These are phyloP conservation scores for Drosophila vallismaia DNA, from an alignment of 2,888 invertebrate genomes.

Conservation along the genomic window DNA sequence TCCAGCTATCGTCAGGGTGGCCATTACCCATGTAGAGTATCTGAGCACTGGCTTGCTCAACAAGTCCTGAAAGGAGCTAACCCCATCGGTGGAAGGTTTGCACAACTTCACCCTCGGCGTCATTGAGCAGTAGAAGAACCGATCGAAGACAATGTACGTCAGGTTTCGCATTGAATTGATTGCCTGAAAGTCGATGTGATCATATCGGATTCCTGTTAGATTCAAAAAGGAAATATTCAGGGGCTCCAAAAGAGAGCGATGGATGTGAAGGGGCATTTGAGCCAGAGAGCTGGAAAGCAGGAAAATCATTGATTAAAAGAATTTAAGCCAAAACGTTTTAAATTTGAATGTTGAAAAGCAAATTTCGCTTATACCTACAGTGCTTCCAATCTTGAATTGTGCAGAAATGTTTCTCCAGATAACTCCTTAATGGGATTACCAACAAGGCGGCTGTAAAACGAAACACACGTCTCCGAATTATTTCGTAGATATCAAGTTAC, in stretches of 20 bases:
- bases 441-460: constrained; percentile 84
- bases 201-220: constrained; percentile 85
- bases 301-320: neutral
- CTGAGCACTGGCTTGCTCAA: constrained; percentile 86
- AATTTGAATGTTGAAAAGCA: neutral
- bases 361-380: constrained; percentile 84
- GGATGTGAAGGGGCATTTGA: constrained; percentile 81
- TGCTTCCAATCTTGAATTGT: constrained; percentile 83
- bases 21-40: constrained; percentile 87
- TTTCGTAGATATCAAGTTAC: constrained; percentile 47
- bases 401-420: constrained; percentile 83
- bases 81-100: constrained; percentile 87
- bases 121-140: constrained; percentile 87
- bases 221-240: constrained; percentile 83
- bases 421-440: constrained; percentile 84
- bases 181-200: constrained; percentile 85
- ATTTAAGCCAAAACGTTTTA: neutral
- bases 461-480: constrained; percentile 42
- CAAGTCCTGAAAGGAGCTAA: constrained; percentile 87
- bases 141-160: constrained; percentile 86
- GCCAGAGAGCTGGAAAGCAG: constrained; percentile 82
- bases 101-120: constrained; percentile 86
- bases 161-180: constrained; percentile 84
- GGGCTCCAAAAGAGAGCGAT: constrained; percentile 65
- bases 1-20: constrained; percentile 86